Conservation (phyloP, 2,888 invertebrate species). For the Vanessa cardui region DNA sequence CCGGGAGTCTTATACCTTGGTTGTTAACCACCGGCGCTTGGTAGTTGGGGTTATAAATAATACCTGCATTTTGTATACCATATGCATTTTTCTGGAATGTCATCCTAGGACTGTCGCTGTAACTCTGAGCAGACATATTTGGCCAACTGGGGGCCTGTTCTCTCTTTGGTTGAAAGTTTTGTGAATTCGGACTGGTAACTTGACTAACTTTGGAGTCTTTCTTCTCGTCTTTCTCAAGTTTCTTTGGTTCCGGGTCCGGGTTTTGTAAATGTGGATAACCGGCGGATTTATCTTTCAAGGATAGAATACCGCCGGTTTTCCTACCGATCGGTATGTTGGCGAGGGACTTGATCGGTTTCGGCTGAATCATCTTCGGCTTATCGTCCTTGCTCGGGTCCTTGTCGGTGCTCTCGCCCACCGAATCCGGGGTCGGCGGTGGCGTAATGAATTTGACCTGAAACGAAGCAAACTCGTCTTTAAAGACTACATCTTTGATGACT, state of each 20-base stretch:
- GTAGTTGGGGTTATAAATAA: conserved; percentile 63
- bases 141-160: conserved; percentile 50
- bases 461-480: background rate
- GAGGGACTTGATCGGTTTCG: conserved; percentile 70
- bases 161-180: conserved; percentile 55
- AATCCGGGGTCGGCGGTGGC: conserved; percentile 73
- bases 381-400: conserved; percentile 58
- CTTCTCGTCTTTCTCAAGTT: conserved; percentile 66
- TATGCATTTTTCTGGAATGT: conserved; percentile 64
- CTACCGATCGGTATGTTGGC: conserved; percentile 70
- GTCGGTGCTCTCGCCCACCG: conserved; percentile 53
- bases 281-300: conserved; percentile 77
- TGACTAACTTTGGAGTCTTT: conserved; percentile 60
- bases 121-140: conserved; percentile 43
- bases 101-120: conserved; percentile 56
- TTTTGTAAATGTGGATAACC: conserved; percentile 79
- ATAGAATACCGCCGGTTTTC: conserved; percentile 79
- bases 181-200: conserved; percentile 52
- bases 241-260: conserved; percentile 66
- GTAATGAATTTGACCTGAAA: conserved; percentile 83
- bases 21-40: conserved; percentile 48
- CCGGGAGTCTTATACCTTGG: conserved; percentile 68
- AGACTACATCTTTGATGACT: no score
- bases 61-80: conserved; percentile 60
- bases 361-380: conserved; percentile 68